These are phyloP conservation scores for Pachyramphus minor DNA, from an alignment of 2,113 vertebrate species.

Conservation along the genomic window DNA sequence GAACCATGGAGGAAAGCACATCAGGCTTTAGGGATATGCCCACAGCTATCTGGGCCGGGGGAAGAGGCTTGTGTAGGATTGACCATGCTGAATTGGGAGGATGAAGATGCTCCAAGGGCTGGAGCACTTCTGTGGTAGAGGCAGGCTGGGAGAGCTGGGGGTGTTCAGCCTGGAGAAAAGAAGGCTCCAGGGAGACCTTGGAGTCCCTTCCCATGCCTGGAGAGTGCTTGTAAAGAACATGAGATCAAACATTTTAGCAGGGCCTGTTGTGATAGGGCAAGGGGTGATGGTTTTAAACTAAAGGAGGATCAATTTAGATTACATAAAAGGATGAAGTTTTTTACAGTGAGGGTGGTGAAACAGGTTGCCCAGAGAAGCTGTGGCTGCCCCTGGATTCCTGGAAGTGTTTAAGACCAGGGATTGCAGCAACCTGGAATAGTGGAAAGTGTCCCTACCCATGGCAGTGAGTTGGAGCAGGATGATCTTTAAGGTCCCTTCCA, in stretches of 20 bases:
- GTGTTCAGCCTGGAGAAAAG: accelerated
- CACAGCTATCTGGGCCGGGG: background rate
- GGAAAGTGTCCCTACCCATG: background rate
- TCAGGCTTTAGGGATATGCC: background rate
- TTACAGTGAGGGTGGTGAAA: background rate
- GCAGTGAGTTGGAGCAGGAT: accelerated
- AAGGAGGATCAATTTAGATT: background rate
- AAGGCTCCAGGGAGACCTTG: background rate
- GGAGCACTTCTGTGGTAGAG: background rate
- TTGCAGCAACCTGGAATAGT: background rate
- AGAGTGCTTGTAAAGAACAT: background rate
- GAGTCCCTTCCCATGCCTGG: background rate
- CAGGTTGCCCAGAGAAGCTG: background rate
- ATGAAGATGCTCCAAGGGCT: accelerated
- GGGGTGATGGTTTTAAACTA: background rate
- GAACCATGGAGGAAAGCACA: accelerated
- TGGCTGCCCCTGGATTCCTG: background rate
- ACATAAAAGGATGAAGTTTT: background rate
- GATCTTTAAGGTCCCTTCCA: background rate
- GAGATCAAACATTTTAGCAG: background rate
- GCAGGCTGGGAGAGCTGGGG: background rate
- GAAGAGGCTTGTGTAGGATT: background rate
- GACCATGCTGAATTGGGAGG: background rate
- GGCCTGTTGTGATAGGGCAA: background rate
- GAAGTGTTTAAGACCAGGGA: accelerated